Percentiles rank a stretch among this genome's conserved stretches.
Evolutionary conservation across 2,113 vertebrate species (phyloP).

Genomic region (Gasterosteus nipponicus): DNA sequence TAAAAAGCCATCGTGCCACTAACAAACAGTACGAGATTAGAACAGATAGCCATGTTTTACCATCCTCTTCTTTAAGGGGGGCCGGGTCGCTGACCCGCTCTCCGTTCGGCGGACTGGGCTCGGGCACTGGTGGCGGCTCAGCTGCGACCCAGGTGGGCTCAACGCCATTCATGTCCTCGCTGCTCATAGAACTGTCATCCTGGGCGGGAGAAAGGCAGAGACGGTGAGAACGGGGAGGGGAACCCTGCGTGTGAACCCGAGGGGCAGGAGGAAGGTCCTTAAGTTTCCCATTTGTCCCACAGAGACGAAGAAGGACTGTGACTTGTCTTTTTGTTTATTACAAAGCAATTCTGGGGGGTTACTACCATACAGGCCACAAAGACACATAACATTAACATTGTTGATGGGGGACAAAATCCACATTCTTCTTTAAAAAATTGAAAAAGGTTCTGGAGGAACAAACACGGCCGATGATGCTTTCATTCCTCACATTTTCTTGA

Average conservation of each 20-base stretch:
- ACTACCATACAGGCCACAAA: not conserved
- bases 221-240: conserved; percentile 4
- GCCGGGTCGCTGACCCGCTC: conserved; percentile 91
- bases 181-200: conserved; percentile 98
- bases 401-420: not conserved
- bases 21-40: conserved; percentile 26
- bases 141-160: conserved; percentile 95
- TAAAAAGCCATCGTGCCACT: not conserved
- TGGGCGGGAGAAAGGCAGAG: conserved; percentile 66
- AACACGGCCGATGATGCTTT: not conserved
- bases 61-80: conserved; percentile 90
- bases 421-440: not conserved
- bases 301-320: too few species aligned
- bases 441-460: not conserved
- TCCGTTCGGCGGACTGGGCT: conserved; percentile 87
- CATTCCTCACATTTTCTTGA: not conserved
- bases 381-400: not conserved
- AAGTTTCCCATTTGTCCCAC: not conserved
- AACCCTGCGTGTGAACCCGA: not conserved
- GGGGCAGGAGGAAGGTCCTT: not conserved
- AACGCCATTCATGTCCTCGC: conserved; percentile 94
- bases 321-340: not conserved
- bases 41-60: conserved; percentile 75
- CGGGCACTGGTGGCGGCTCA: conserved; percentile 89
- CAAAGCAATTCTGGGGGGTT: not conserved